Percentiles rank a stretch among this genome's conserved stretches.
phyloP scores from a whole-genome alignment of 2,797 vertebrate species.

The Myotis myotis region DNA sequence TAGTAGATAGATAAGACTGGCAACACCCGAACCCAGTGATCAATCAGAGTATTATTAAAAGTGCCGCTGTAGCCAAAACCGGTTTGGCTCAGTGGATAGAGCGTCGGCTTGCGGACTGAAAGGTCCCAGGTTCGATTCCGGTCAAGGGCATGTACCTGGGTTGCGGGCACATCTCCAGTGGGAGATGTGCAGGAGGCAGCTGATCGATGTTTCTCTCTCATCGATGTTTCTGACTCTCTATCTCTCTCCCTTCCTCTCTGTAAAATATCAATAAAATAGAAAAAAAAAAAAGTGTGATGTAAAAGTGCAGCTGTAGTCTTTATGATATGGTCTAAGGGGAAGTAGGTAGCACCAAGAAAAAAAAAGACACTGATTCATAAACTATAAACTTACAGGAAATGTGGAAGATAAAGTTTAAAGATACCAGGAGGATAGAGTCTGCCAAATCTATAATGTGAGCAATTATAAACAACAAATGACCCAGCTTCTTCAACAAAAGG shows the following conservation, averaged over 20 bases:
- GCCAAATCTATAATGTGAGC: neutral
- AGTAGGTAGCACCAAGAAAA: neutral
- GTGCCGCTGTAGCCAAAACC: accelerated
- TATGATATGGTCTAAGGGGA: neutral
- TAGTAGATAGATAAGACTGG: accelerated
- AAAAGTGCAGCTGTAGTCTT: no score
- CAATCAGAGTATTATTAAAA: neutral
- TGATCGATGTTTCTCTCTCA: no score
- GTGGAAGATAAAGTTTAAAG: neutral
- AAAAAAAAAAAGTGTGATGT: no score
- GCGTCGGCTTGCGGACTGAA: no score
- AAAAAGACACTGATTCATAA: neutral
- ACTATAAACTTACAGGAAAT: neutral
- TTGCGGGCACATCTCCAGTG: no score
- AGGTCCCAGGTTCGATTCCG: no score
- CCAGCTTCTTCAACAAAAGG: neutral
- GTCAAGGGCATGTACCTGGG: no score
- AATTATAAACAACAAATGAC: neutral
- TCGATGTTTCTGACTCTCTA: no score
- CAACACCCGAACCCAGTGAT: neutral
- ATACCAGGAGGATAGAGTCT: neutral
- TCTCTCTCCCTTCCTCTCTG: no score
- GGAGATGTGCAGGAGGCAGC: no score
- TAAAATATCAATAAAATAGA: no score
- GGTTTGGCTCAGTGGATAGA: no score